phyloP scores from a whole-genome alignment of 2,797 vertebrate genomes.

The Myripristis murdjan region DNA sequence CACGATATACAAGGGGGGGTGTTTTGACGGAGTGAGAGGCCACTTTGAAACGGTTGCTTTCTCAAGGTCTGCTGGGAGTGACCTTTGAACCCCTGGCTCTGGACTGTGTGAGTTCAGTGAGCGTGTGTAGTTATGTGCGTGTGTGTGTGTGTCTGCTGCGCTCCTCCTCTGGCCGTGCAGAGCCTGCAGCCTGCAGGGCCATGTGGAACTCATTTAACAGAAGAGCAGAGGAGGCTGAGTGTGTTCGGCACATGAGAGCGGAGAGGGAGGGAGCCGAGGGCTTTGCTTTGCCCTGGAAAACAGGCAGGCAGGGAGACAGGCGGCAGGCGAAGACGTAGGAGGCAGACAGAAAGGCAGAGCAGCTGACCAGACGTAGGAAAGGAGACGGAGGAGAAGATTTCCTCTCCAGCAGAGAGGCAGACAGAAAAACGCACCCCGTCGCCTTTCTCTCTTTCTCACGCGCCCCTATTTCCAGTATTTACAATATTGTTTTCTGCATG shows the following conservation, averaged over 20 bases:
- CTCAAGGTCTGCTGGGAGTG: conserved; percentile 65
- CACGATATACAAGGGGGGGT: conserved; percentile 21
- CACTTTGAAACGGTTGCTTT: conserved; percentile 70
- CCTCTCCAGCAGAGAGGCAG: conserved; percentile 57
- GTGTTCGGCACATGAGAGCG: conserved; percentile 48
- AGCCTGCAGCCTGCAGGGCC: conserved; percentile 67
- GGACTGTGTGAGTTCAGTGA: conserved; percentile 2
- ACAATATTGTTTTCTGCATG: conserved; percentile 17
- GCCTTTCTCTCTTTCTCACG: neutral
- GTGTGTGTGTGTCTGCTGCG: conserved; percentile 24
- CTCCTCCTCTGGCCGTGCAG: conserved; percentile 43
- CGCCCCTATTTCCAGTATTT: conserved; percentile 38
- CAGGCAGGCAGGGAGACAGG: conserved; percentile 31
- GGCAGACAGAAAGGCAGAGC: conserved; percentile 62
- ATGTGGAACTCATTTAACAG: conserved; percentile 80
- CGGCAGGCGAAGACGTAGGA: conserved; percentile 45
- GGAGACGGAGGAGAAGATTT: conserved; percentile 52
- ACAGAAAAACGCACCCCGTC: conserved; percentile 14
- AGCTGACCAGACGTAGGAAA: conserved; percentile 58
- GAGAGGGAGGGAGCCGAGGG: conserved; percentile 49
- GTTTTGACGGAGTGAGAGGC: conserved; percentile 64
- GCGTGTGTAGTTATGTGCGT: no score
- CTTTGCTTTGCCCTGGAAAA: conserved; percentile 57
- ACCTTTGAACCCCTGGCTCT: conserved; percentile 69
- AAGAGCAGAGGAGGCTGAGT: conserved; percentile 61